Evolutionary conservation across 1,140 invertebrate species (phyloP).

Genomic region (Acyrthosiphon pisum): DNA sequence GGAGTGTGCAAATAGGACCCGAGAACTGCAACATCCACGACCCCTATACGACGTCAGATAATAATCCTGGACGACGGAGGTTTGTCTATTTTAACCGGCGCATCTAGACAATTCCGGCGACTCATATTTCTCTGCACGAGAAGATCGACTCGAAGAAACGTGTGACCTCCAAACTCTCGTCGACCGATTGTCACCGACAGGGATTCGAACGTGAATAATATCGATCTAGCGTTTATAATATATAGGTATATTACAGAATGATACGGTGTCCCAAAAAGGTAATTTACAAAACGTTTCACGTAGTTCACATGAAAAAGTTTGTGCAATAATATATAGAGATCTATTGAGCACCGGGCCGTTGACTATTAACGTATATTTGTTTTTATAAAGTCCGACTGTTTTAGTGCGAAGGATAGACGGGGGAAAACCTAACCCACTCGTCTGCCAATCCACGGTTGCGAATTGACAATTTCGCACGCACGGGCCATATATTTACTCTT

Average conservation of each 20-base stretch:
- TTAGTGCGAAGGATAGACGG: not conserved
- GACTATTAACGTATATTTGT: not conserved
- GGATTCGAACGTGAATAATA: not conserved
- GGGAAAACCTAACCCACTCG: accelerated
- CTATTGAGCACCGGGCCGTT: not conserved
- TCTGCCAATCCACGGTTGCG: not conserved
- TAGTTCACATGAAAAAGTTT: not conserved
- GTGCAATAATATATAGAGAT: not conserved
- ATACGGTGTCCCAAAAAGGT: too few species aligned
- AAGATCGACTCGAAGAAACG: not conserved
- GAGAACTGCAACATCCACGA: not conserved
- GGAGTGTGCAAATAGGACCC: not conserved
- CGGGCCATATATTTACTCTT: not conserved
- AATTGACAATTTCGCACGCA: not conserved
- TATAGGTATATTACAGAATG: too few species aligned
- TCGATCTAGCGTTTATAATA: not conserved
- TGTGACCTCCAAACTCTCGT: not conserved
- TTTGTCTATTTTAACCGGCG: not conserved
- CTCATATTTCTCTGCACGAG: not conserved
- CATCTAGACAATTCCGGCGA: not conserved
- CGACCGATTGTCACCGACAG: not conserved
- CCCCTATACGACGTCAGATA: too few species aligned
- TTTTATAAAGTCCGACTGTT: not conserved
- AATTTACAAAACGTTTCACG: not conserved
- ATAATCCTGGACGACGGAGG: too few species aligned